A percentile compares a stretch with the other conserved stretches of the same genome.
Evolutionary conservation across 1,140 invertebrate genomes (phyloP).

Genomic region (Lepidurus arcticus): DNA sequence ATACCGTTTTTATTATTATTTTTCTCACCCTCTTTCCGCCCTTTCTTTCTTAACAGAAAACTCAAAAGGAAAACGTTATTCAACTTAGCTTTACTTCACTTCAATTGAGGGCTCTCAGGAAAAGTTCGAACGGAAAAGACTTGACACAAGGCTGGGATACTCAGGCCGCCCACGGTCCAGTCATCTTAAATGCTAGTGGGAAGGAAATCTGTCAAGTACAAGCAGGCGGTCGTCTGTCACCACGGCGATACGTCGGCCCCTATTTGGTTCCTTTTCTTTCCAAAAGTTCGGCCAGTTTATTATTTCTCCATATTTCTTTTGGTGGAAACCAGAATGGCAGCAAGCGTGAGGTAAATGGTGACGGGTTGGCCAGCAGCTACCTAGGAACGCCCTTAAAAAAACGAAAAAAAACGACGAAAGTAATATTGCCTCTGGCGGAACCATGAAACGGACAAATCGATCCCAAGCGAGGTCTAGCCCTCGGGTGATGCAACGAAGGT

Average conservation of each 20-base stretch:
- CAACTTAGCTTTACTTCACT: too few species aligned
- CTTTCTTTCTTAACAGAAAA: neutral
- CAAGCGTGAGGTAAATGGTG: neutral
- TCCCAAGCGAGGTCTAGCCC: neutral
- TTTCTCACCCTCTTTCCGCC: neutral
- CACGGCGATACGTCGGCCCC: neutral
- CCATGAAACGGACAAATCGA: conserved; percentile 10
- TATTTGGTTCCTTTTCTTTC: neutral
- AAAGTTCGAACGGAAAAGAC: neutral
- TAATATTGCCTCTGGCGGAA: conserved; percentile 1
- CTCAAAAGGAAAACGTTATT: neutral
- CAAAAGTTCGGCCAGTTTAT: neutral
- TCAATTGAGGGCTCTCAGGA: neutral
- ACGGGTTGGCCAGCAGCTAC: neutral
- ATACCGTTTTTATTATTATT: neutral
- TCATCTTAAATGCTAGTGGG: neutral
- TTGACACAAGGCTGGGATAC: neutral
- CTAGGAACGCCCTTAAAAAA: neutral
- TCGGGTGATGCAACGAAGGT: conserved; percentile 11
- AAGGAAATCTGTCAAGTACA: neutral
- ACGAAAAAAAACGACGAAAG: neutral
- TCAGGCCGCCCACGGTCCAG: neutral
- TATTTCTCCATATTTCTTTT: neutral
- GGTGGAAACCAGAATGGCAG: too few species aligned
- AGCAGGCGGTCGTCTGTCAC: neutral